phyloP scores from a whole-genome alignment of 2,113 vertebrate species.

The Lepus timidus region DNA sequence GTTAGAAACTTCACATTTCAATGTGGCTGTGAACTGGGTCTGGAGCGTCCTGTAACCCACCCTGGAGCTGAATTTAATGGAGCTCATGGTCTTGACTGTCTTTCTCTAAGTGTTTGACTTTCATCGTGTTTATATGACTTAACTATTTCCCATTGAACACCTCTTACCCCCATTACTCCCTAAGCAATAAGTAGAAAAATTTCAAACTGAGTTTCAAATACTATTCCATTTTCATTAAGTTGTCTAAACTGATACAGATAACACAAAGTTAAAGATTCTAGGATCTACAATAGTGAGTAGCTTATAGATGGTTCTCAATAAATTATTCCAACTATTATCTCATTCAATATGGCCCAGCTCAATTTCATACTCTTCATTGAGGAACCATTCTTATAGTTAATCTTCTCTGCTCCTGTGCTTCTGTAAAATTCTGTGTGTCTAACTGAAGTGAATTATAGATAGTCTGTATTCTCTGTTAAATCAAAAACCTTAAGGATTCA shows the following conservation, averaged over 20 bases:
- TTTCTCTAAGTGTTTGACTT: conserved; percentile 32
- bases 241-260: not conserved
- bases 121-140: not conserved
- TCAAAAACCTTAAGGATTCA: not conserved
- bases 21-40: not conserved
- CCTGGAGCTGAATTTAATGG: not conserved
- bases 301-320: conserved; percentile 34
- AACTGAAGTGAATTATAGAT: conserved; percentile 16
- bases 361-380: conserved; percentile 10
- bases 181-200: not conserved
- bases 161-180: no score
- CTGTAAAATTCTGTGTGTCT: not conserved
- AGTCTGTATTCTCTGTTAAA: not conserved
- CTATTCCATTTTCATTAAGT: not conserved
- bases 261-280: conserved; percentile 41
- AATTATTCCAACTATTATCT: not conserved
- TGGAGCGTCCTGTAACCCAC: not conserved
- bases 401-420: not conserved
- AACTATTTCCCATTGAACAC: not conserved
- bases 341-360: not conserved
- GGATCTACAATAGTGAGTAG: not conserved
- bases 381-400: not conserved
- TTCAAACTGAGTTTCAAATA: conserved; percentile 35
- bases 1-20: not conserved
- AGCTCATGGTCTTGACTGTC: not conserved